Conservation (phyloP, 53 echinoderm and acorn worm genomes). For the Patiria pectinifera region DNA sequence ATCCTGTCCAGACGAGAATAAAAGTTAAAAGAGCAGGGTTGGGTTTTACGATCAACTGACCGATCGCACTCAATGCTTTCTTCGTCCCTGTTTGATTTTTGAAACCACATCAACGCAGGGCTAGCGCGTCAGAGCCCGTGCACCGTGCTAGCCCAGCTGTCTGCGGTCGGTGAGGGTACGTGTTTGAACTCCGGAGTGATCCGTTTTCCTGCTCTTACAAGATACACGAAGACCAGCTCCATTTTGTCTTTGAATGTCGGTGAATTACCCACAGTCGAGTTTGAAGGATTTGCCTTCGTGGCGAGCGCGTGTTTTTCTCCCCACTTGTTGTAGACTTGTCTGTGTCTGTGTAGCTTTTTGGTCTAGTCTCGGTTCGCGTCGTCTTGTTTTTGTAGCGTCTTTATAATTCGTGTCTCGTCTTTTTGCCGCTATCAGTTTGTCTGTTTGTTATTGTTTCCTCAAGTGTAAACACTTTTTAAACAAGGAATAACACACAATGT, state of each 20-base stretch:
- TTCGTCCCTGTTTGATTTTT: conserved; percentile 17
- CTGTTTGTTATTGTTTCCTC: neutral
- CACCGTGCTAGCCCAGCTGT: conserved; percentile 13
- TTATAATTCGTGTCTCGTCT: neutral
- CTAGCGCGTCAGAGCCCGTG: neutral
- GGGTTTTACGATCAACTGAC: neutral
- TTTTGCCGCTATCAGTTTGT: neutral
- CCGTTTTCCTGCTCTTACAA: conserved; percentile 28
- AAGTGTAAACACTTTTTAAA: neutral
- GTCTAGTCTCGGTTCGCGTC: neutral
- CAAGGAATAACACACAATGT: too few species aligned
- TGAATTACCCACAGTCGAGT: neutral
- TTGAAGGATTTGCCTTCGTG: neutral
- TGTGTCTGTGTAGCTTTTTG: neutral
- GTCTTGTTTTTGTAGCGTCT: neutral
- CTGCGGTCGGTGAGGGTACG: neutral
- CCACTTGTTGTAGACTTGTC: neutral
- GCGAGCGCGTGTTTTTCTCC: neutral
- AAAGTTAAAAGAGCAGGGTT: neutral
- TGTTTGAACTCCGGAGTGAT: conserved; percentile 47
- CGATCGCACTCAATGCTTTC: conserved; percentile 21
- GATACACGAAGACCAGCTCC: conserved; percentile 15
- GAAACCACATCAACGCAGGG: neutral
- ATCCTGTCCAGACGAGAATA: neutral
- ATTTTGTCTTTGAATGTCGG: neutral